A percentile compares a stretch with the other conserved stretches of the same genome.
Evolutionary conservation across 1,140 invertebrate species (phyloP).

Genomic region (Stegodyphus mimosarum): DNA sequence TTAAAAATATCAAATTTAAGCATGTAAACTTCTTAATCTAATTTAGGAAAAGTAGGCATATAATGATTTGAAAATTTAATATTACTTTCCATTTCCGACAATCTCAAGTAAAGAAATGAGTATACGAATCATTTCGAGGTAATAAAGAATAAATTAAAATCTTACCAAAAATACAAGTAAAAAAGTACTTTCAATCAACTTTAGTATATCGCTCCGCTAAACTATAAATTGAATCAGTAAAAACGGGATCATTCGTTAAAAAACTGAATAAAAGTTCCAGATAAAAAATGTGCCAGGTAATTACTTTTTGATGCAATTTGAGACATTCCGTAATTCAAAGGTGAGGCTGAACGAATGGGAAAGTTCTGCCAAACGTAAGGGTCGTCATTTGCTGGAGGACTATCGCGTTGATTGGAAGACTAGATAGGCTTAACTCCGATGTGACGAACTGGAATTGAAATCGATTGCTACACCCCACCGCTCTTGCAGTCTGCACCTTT

Average conservation of each 20-base stretch:
- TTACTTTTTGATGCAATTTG: slow-evolving; percentile 51
- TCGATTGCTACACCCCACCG: not conserved
- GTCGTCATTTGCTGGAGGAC: slow-evolving; percentile 7
- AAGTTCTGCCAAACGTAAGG: slow-evolving; percentile 6
- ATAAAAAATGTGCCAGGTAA: slow-evolving; percentile 50
- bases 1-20: too few relatives aligned
- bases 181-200: too few relatives aligned
- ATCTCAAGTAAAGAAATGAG: too few relatives aligned
- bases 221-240: slow-evolving; percentile 47
- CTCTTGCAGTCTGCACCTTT: too few relatives aligned
- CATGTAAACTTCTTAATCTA: too few relatives aligned
- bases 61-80: too few relatives aligned
- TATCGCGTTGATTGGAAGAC: slow-evolving; percentile 27
- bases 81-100: too few relatives aligned
- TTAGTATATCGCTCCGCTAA: not conserved
- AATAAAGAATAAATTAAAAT: too few relatives aligned
- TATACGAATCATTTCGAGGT: too few relatives aligned
- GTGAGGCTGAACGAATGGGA: slow-evolving; percentile 18
- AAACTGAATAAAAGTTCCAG: slow-evolving; percentile 38
- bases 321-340: slow-evolving; percentile 31
- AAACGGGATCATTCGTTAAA: slow-evolving; percentile 27
- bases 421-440: slow-evolving; percentile 3
- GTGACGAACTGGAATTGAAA: slow-evolving; percentile 22
- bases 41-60: too few relatives aligned
- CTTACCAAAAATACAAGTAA: too few relatives aligned